Base-by-base conservation (phyloP, 1,140 invertebrate genomes). In the Ooceraea biroi region DNA sequence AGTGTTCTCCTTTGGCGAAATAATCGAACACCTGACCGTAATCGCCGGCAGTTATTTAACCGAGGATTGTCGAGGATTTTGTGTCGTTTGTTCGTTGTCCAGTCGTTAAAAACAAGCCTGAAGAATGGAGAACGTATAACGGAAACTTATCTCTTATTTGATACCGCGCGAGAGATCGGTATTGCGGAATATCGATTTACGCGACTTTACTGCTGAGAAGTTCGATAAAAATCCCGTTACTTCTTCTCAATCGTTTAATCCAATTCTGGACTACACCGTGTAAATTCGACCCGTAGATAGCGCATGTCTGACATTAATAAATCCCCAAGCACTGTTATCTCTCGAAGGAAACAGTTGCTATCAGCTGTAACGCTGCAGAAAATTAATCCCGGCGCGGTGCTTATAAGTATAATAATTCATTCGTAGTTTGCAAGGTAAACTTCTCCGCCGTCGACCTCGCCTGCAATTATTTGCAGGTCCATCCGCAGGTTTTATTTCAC, bases 321-420 rank as follows among this genome's bases (percentile, higher is more conserved):
- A 41, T 66, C 46, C 17, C 30, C 4, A 22, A 57, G 50, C 19
- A 44, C 0, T 36, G 36, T 71, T 69, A 57, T 57, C 8, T 50
- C 2, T 2, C 22, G 14, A 71, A 58, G 25, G 17, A 66, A 66
- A 55, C 52, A 52, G 48, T 61, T 55, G 22, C 52, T 71, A 63
- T 80, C 74, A 69, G 50, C 44, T 27, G 22, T 52, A 69, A 48
- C 50, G 52, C 7, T 57, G 65, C 50, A 44, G 50, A 71, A 71
- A 80, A 80, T 80, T 80, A 58, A 80, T 80, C 65, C 36, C 22
- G 50, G 22, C n/a, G 27, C 36, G 48, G 30, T 41, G 25, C 30
- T 77, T 77, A 77, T 55, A 66, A 66, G 74, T 77, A 66, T 25
- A 46, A 69, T 80, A 80, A 80, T 25, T 80, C 65, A 80, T 80